Conservation (phyloP, 2,888 invertebrate genomes). For the Trileptium ribeirensis region DNA sequence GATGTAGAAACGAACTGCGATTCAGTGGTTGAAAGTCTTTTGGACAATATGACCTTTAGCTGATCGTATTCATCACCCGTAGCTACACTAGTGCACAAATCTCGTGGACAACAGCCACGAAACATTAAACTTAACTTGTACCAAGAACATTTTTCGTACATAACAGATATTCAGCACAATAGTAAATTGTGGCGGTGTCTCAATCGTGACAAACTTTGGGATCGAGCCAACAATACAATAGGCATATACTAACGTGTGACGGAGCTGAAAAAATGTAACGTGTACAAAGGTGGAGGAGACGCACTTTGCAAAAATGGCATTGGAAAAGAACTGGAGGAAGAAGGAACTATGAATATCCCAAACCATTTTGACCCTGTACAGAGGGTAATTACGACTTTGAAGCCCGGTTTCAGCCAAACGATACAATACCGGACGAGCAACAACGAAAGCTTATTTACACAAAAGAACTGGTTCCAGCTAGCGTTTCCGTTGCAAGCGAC, state of each 20-base stretch:
- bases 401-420: not conserved
- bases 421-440: not conserved
- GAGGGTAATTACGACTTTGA: constrained; percentile 13
- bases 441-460: not conserved
- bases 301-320: not conserved
- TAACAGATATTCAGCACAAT: not conserved
- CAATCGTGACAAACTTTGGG: not conserved
- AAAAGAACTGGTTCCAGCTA: not conserved
- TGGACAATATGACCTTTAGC: not conserved
- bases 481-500: not conserved
- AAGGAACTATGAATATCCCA: constrained; percentile 2
- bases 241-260: not conserved
- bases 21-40: not conserved
- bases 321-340: not conserved
- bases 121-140: not conserved
- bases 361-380: not conserved
- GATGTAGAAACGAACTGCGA: not conserved
- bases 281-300: not conserved
- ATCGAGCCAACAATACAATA: not conserved
- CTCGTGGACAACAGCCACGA: not conserved
- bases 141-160: not conserved
- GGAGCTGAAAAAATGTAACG: not conserved
- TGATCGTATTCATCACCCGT: not conserved
- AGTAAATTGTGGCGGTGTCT: not conserved
- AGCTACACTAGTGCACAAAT: not conserved